Evolutionary conservation across 2,888 invertebrate species (phyloP), one percentile per base, ranked within the genome.

Genomic region (Pollenia griseotomentosa): DNA sequence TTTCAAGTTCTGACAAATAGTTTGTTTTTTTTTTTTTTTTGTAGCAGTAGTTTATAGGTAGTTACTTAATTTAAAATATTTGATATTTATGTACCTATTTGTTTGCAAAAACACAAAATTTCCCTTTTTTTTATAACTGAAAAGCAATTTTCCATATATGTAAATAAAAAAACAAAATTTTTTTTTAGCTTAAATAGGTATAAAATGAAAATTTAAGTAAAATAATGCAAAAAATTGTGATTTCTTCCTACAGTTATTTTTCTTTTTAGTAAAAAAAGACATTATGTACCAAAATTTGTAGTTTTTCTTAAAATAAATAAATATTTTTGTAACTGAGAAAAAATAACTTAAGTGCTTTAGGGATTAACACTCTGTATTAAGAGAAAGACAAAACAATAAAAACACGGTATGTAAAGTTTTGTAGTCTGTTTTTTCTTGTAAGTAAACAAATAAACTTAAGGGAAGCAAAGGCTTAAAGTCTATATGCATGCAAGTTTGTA

Each of bases 271-370:
- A 48, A 19, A 33, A 65, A 57, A 71, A 83, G 63, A 70, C 75
- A 77, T 77, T 71, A 83, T 74, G 33, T 33, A 33, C 46, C 33
- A 77, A 53, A 65, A 53, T 66, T 68, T 79, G 16, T 71, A 23
- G 57, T 71, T 79, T 79, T 23, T 53, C 16, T 48, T 80, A 33
- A 14, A 71, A 23, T 33, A 48, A 57, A 57, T 75, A 23, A 46
- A 33, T 51, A 53, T 14, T 19, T 65, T 53, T 65, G 44, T 46
- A 63, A 73, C n/a, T 74, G 33, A 42, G 44, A 66, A 61, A 79
- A 70, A 79, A 74, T 42, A 75, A 80, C 40, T 59, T 80, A 80
- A 80, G 74, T 85, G 80, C 85, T 80, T 75, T 68, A 75, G 80
- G 74, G 85, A 80, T 75, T 80, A 85, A 75, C 80, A 75, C 74